Evolutionary conservation across 2,797 vertebrate genomes (phyloP).

Genomic region (Florisuga fusca): DNA sequence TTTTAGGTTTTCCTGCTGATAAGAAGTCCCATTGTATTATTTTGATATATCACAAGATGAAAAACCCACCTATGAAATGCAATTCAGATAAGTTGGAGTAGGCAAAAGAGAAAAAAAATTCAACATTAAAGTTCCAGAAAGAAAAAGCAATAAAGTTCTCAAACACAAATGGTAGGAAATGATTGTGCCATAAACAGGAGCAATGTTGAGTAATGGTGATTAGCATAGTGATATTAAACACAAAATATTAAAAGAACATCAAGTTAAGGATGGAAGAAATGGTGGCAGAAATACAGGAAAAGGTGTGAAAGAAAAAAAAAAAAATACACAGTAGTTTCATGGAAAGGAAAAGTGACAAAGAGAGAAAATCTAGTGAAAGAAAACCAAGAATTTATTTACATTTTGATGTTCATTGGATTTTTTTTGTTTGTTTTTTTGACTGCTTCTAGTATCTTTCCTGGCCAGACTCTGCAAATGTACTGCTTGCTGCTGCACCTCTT

Average conservation of each 20-base stretch:
- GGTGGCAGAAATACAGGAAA: not conserved
- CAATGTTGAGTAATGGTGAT: not conserved
- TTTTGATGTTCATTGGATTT: fast-evolving
- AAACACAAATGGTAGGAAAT: not conserved
- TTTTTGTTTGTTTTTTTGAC: not conserved
- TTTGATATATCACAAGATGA: not conserved
- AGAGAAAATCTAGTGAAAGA: not conserved
- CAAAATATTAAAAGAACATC: not conserved
- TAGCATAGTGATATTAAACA: not conserved
- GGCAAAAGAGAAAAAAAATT: not conserved
- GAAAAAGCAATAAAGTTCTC: not conserved
- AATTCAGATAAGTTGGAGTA: not conserved
- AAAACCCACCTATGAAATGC: not conserved
- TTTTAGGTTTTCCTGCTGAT: not conserved
- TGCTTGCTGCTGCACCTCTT: not conserved
- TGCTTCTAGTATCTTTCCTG: not conserved
- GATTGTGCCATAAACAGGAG: not conserved
- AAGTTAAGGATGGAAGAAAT: not conserved
- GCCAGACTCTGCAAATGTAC: not conserved
- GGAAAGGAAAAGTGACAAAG: not conserved
- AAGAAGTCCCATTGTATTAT: not conserved
- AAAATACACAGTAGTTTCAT: not conserved
- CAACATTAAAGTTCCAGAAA: not conserved
- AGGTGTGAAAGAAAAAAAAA: not conserved
- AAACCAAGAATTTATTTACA: not conserved